phyloP scores from a whole-genome alignment of 2,113 vertebrate genomes.

The Gopherus evgoodei region DNA sequence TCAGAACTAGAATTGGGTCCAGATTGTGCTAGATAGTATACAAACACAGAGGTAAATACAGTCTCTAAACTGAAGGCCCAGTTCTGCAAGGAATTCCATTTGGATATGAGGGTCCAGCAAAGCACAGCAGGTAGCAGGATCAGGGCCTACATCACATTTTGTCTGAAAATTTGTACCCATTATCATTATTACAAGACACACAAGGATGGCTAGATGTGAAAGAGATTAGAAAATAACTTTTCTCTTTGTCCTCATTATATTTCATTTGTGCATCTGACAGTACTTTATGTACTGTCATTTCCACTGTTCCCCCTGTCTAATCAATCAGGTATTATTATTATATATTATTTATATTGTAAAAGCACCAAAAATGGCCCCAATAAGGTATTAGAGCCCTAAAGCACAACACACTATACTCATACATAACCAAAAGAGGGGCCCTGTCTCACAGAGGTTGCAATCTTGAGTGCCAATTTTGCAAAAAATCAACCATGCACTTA shows the following conservation, averaged over 20 bases:
- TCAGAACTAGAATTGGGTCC: neutral
- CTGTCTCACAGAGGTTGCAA: neutral
- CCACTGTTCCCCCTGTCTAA: neutral
- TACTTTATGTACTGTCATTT: neutral
- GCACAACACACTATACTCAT: neutral
- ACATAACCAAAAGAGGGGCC: neutral
- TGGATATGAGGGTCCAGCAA: neutral
- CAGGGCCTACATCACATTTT: neutral
- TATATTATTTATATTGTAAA: conserved; percentile 18
- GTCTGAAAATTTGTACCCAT: conserved; percentile 9
- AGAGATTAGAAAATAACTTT: neutral
- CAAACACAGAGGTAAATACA: conserved; percentile 18
- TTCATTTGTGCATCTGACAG: conserved; percentile 22
- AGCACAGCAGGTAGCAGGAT: neutral
- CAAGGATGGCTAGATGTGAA: neutral
- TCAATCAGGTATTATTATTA: neutral
- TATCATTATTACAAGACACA: neutral
- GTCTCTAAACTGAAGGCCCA: neutral
- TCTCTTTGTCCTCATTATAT: conserved; percentile 27
- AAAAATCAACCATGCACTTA: neutral
- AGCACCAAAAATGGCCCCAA: neutral
- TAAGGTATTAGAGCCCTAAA: neutral
- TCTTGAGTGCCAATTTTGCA: neutral
- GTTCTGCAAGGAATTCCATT: neutral
- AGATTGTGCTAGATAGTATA: neutral